Base-by-base conservation (phyloP, 2,797 vertebrate genomes). In the Dendrocincla fuliginosa region DNA sequence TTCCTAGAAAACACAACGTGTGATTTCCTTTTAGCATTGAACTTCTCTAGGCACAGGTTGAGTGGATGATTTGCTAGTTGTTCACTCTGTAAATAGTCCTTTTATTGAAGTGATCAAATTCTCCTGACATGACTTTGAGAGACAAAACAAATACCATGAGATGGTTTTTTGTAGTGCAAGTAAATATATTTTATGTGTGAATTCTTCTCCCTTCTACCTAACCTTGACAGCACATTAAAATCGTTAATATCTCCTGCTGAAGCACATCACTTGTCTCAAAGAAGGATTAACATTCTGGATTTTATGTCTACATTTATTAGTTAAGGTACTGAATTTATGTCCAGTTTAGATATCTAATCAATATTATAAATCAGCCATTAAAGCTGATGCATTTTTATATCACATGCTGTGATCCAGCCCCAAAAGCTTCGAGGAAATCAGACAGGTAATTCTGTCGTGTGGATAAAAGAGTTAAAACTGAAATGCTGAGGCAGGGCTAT, bases 81-180 rank as follows among this genome's bases (percentile, higher is more conserved):
- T 67, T 95, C 89, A 28, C 59, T 91, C 89, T 86, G 63, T 71
- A 86, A 90, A 94, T 44, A 89, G 59, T 53, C 19, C 68, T 91
- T 91, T 87, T 71, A 55, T 42, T 93, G 69, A 79, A 87, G 70
- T 75, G 88, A 81, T 96, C 52, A 19, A 55, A 68, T 91, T 95
- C 80, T 96, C 65, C 81, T 90, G 87, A 69, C 37, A 13, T 28
- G 64, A 67, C 53, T 84, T 71, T 65, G 76, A 92, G 89, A 90
- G 63, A 78, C 47, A 61, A 61, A 90, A 68, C 0, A 0, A 63
- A 70, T 39, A 11, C 24, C 53, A 15, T 25, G 41, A 75, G 77
- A 42, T 67, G 37, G 27, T 17, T 78, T 82, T 86, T 82, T 11
- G 5, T 56, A 61, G 46, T 63, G 56, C 30, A 59, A 75, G 79